A percentile compares a stretch with the other conserved stretches of the same genome.
Evolutionary conservation across 2,113 vertebrate genomes (phyloP).

Genomic region (Epinephelus moara): DNA sequence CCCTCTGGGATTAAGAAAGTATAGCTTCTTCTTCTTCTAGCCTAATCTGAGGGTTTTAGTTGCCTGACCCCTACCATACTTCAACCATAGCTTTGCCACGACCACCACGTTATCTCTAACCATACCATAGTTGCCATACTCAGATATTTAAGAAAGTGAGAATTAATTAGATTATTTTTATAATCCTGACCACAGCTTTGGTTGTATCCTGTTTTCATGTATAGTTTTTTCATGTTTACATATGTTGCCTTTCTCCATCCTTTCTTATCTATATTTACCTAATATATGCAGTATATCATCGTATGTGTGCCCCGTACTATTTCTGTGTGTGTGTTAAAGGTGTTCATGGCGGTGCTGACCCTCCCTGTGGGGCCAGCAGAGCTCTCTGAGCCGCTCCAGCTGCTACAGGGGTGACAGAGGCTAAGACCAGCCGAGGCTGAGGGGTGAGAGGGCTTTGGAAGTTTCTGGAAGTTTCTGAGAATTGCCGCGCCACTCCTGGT

Average conservation of each 20-base stretch:
- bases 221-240: conserved; percentile 8
- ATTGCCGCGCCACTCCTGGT: conserved; percentile 66
- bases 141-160: neutral
- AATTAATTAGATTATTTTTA: no score
- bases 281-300: neutral
- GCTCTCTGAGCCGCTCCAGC: conserved; percentile 76
- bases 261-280: conserved; percentile 9
- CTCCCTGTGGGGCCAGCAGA: conserved; percentile 56
- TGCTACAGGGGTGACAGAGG: conserved; percentile 74
- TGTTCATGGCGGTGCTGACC: conserved; percentile 35
- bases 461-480: conserved; percentile 77
- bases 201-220: neutral
- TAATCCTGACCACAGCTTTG: neutral
- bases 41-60: no score
- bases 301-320: conserved; percentile 6
- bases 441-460: conserved; percentile 69
- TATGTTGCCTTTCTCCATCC: neutral
- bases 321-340: conserved; percentile 52
- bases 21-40: no score
- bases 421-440: conserved; percentile 59
- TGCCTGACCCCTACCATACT: neutral
- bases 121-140: neutral
- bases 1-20: no score
- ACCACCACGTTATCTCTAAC: neutral
- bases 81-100: neutral